phyloP scores from a whole-genome alignment of 2,113 vertebrate species.

The Okapia johnstoni region DNA sequence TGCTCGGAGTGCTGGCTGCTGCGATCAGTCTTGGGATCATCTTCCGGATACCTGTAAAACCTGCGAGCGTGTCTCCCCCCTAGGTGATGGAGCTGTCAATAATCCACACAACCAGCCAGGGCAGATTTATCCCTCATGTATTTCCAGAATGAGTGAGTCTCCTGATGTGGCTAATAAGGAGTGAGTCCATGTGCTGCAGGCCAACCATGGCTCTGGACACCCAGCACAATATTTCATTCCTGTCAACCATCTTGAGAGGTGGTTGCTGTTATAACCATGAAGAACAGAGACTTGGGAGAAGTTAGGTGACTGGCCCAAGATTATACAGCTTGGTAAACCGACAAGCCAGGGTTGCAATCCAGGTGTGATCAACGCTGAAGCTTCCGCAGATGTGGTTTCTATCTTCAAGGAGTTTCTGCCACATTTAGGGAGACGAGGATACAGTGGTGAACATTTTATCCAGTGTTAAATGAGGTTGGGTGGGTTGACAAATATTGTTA shows the following conservation, averaged over 20 bases:
- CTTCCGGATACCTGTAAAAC: conserved; percentile 36
- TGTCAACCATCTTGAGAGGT: neutral
- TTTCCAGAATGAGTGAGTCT: neutral
- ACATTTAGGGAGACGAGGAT: neutral
- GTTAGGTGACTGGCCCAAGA: neutral
- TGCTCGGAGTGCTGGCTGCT: neutral
- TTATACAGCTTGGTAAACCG: neutral
- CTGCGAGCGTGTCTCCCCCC: neutral
- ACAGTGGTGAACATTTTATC: neutral
- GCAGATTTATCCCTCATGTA: neutral
- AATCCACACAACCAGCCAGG: neutral
- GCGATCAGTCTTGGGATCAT: conserved; percentile 23
- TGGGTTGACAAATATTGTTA: neutral
- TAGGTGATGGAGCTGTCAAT: neutral
- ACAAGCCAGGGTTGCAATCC: neutral
- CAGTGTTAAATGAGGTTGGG: neutral
- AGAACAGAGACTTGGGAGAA: neutral
- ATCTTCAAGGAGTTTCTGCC: neutral
- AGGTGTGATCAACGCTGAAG: neutral
- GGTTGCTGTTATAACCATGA: neutral
- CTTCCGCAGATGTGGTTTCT: neutral
- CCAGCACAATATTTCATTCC: neutral
- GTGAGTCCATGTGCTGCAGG: neutral
- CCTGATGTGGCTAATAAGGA: neutral
- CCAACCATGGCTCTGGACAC: neutral